Conservation (phyloP, 2,113 vertebrate species). For the Falco punctatus region DNA sequence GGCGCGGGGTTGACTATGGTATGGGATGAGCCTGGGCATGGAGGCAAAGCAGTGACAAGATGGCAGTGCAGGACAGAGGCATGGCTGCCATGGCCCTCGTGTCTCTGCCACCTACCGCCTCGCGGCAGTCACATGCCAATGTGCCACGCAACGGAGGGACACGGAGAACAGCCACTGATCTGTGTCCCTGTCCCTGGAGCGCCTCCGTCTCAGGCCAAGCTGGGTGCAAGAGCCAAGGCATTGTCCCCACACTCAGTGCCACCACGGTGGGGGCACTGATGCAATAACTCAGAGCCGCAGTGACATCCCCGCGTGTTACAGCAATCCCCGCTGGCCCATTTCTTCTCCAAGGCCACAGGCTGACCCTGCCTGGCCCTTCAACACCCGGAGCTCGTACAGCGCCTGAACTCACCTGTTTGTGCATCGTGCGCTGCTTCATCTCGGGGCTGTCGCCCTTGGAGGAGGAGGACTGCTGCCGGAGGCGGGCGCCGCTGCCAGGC, state of each 20-base stretch:
- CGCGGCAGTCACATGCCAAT: background rate
- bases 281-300: background rate
- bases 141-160: background rate
- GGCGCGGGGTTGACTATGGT: background rate
- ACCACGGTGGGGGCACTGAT: fast-evolving
- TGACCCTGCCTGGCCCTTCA: background rate
- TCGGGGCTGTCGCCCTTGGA: conserved; percentile 96
- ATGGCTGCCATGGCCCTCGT: background rate
- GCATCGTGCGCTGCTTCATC: conserved; percentile 88
- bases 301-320: fast-evolving
- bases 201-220: background rate
- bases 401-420: conserved; percentile 87
- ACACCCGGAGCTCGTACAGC: fast-evolving
- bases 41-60: conserved; percentile 63
- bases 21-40: conserved; percentile 70
- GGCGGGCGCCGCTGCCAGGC: conserved; percentile 86
- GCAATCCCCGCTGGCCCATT: background rate
- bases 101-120: background rate
- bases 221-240: background rate
- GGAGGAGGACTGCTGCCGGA: conserved; percentile 94
- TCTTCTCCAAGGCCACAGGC: background rate
- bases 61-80: background rate
- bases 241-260: background rate
- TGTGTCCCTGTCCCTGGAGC: background rate
- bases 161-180: fast-evolving